phyloP scores from a whole-genome alignment of 2,888 invertebrate genomes.

The Cephus runcator region DNA sequence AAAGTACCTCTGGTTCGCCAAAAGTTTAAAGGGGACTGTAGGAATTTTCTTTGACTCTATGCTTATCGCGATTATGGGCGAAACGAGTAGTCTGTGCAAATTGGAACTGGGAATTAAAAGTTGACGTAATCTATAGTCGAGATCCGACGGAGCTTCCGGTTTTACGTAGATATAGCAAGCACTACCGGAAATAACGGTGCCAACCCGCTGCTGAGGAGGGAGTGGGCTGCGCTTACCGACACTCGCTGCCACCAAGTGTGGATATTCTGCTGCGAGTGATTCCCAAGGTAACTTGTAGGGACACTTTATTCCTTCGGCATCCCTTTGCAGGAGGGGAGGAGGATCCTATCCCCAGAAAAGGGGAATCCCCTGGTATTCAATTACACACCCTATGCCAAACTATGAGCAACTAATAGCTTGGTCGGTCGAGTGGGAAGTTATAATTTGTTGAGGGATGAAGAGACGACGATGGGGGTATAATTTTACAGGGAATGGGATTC shows the following conservation, averaged over 20 bases:
- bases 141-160: background rate
- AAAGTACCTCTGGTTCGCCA: too few relatives aligned
- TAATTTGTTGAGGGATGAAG: slow-evolving; percentile 17
- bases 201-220: background rate
- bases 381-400: slow-evolving; percentile 26
- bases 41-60: too few relatives aligned
- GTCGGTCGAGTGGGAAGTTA: slow-evolving; percentile 21
- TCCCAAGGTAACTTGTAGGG: background rate
- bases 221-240: background rate
- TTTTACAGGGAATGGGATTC: too few relatives aligned
- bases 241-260: background rate
- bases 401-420: slow-evolving; percentile 24
- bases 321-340: too few relatives aligned
- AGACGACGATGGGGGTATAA: background rate
- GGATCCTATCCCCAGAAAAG: too few relatives aligned
- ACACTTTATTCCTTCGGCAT: too few relatives aligned
- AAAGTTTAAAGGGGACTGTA: too few relatives aligned
- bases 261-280: background rate
- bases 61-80: too few relatives aligned
- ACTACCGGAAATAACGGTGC: slow-evolving; percentile 7
- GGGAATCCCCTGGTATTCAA: slow-evolving; percentile 16
- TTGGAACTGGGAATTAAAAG: slow-evolving; percentile 29
- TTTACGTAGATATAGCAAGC: too few relatives aligned
- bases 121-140: slow-evolving; percentile 42
- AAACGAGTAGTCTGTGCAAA: background rate